Evolutionary conservation across 2,113 vertebrate species (phyloP).

Genomic region (Myrmecophaga tridactyla): DNA sequence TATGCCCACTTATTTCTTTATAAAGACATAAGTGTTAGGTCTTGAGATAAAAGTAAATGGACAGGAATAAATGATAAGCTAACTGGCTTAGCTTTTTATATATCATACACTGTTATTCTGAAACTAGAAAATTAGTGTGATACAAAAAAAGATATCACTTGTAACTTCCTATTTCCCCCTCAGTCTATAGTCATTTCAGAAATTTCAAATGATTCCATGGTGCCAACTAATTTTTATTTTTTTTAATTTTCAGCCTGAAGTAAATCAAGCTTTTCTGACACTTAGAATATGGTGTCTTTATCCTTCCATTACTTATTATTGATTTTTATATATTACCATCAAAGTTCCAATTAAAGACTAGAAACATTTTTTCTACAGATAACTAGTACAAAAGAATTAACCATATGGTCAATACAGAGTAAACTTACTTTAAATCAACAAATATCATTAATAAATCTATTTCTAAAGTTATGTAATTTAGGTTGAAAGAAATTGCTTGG

Average conservation of each 20-base stretch:
- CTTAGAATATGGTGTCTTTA: neutral
- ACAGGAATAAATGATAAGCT: neutral
- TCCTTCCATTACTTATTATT: neutral
- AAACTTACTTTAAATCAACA: neutral
- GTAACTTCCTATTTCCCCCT: neutral
- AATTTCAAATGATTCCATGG: too few relatives aligned
- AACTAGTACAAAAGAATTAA: neutral
- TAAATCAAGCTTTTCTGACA: neutral
- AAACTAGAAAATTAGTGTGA: neutral
- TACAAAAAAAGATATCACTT: neutral
- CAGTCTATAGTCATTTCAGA: neutral
- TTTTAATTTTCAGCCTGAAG: neutral
- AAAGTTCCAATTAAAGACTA: neutral
- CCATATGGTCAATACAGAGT: neutral
- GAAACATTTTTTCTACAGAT: neutral
- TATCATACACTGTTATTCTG: neutral
- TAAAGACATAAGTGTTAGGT: neutral
- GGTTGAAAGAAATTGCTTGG: neutral
- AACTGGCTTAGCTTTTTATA: neutral
- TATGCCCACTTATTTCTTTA: neutral
- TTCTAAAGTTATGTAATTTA: neutral
- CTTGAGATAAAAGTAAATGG: neutral
- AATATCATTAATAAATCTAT: neutral
- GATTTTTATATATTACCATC: neutral
- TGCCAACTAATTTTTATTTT: neutral